Conservation (phyloP, 2,888 invertebrate genomes). For the Gari tellinella region DNA sequence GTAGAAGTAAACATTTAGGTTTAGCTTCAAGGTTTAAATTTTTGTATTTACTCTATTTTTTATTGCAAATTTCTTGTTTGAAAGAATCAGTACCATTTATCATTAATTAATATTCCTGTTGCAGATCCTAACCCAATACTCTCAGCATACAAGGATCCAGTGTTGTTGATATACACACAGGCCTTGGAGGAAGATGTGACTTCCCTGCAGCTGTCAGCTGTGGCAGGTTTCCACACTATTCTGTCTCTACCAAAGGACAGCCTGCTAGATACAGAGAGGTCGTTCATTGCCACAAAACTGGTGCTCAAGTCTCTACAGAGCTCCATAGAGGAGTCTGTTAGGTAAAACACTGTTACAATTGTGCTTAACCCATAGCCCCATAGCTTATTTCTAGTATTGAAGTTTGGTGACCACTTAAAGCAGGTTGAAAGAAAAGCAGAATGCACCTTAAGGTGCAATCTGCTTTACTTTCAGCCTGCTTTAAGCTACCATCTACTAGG, state of each 20-base stretch:
- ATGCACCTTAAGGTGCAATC: too few relatives aligned
- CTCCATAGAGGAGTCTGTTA: constrained; percentile 11
- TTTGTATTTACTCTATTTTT: background rate
- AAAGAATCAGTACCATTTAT: too few relatives aligned
- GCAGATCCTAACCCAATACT: constrained; percentile 54
- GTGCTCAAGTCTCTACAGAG: constrained; percentile 12
- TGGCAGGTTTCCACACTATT: constrained; percentile 24
- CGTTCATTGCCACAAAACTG: constrained; percentile 27
- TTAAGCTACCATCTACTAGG: too few relatives aligned
- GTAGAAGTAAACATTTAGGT: too few relatives aligned
- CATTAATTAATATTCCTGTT: too few relatives aligned
- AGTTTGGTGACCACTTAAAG: too few relatives aligned
- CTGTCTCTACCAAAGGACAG: constrained; percentile 26
- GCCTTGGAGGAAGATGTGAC: constrained; percentile 22
- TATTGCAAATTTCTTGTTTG: background rate
- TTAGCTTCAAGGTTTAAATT: background rate
- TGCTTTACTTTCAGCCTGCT: too few relatives aligned
- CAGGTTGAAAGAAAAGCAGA: too few relatives aligned
- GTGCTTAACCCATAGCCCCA: too few relatives aligned
- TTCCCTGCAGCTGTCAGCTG: constrained; percentile 37
- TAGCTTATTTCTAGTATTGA: too few relatives aligned
- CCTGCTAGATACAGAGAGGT: constrained; percentile 25
- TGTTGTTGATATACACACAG: constrained; percentile 35
- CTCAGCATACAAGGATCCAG: constrained; percentile 41
- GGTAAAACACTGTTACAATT: too few relatives aligned